A percentile compares a stretch with the other conserved stretches of the same genome.
phyloP scores from a whole-genome alignment of 2,888 invertebrate species.

The Idaea dimidiata region DNA sequence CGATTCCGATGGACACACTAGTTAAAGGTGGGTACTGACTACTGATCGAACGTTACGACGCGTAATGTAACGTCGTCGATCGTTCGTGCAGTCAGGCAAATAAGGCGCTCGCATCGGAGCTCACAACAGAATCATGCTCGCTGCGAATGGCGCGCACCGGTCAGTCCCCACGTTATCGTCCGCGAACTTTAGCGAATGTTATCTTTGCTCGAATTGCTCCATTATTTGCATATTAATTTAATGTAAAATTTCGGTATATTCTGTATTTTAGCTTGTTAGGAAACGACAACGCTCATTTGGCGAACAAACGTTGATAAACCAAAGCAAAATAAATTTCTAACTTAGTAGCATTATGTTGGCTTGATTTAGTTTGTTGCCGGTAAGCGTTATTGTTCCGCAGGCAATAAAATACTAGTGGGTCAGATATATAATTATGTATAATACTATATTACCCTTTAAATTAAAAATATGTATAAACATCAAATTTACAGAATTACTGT shows the following conservation, averaged over 20 bases:
- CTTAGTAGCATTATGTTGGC: background rate
- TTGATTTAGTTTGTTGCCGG: background rate
- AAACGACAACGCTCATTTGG: background rate
- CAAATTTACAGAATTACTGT: conserved; percentile 68
- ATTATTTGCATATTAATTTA: background rate
- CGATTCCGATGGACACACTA: background rate
- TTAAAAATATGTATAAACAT: conserved; percentile 40
- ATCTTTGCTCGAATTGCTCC: too few relatives aligned
- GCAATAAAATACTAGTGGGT: conserved; percentile 6
- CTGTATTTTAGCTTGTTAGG: background rate
- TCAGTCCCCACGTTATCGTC: too few relatives aligned
- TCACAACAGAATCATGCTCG: too few relatives aligned
- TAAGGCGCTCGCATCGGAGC: too few relatives aligned
- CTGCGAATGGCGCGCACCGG: too few relatives aligned
- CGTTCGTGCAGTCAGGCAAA: too few relatives aligned
- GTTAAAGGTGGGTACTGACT: background rate
- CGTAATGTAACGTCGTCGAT: too few relatives aligned
- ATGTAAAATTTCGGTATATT: background rate
- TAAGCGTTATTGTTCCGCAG: conserved; percentile 2
- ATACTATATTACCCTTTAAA: conserved; percentile 28
- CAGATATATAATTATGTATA: conserved; percentile 17
- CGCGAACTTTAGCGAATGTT: too few relatives aligned
- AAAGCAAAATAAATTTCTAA: background rate
- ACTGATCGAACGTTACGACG: too few relatives aligned
- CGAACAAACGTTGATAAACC: conserved; percentile 1